phyloP scores from a whole-genome alignment of 1,140 invertebrate species.

The Drosophila lacteicornis region DNA sequence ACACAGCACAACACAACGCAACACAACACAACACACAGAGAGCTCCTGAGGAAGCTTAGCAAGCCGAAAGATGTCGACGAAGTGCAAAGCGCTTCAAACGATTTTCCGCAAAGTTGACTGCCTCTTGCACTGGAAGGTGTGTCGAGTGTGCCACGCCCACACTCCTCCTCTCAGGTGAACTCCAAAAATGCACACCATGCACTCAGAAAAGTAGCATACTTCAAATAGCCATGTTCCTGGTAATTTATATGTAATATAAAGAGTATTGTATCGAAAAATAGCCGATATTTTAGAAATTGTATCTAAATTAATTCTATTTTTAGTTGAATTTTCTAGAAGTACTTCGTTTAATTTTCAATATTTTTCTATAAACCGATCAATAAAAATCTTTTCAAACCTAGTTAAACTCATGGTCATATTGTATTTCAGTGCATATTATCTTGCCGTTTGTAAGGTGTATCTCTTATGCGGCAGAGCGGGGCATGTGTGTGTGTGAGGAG shows the following conservation, averaged over 20 bases:
- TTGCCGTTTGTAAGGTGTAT: constrained; percentile 22
- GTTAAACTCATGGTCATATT: no score
- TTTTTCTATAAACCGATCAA: no score
- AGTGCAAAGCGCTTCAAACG: constrained; percentile 82
- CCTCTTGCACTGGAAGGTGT: constrained; percentile 78
- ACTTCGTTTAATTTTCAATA: no score
- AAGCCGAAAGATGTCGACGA: constrained; percentile 76
- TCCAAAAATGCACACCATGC: neutral
- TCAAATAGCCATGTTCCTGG: no score
- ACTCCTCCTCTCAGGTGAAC: neutral
- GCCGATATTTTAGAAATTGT: no score
- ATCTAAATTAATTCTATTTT: no score
- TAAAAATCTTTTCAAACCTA: neutral
- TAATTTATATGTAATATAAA: no score
- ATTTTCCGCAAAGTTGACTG: constrained; percentile 83
- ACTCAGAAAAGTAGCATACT: neutral
- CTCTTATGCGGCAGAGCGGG: constrained; percentile 15
- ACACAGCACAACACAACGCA: constrained; percentile 4
- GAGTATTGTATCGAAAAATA: no score
- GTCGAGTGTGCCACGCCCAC: constrained; percentile 48
- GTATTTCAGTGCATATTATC: constrained; percentile 14
- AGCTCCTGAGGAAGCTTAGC: constrained; percentile 53
- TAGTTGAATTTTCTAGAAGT: no score
- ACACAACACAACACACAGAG: constrained; percentile 8
- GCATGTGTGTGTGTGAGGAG: neutral